Conservation (phyloP, 1,140 invertebrate genomes). For the Drosophila nebulosa region DNA sequence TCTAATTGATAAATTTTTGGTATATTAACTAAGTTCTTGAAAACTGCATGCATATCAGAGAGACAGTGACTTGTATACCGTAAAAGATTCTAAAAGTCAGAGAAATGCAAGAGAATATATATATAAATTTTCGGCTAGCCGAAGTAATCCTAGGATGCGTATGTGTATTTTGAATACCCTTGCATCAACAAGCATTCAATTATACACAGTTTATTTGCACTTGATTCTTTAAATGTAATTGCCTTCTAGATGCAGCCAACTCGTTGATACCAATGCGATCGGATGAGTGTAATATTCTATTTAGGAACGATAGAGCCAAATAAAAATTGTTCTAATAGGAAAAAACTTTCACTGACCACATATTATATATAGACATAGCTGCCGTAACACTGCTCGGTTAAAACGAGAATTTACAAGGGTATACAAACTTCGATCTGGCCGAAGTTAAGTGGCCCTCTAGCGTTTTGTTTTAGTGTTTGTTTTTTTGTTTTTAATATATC, state of each 20-base stretch:
- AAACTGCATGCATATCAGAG: neutral
- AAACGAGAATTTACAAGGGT: neutral
- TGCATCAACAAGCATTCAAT: neutral
- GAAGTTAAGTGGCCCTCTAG: neutral
- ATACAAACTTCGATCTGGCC: neutral
- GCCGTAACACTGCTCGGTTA: neutral
- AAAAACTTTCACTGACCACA: neutral
- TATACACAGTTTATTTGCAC: too few species aligned
- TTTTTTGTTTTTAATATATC: conserved; percentile 33
- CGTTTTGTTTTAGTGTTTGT: neutral
- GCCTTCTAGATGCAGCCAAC: neutral
- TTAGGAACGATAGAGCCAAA: conserved; percentile 10
- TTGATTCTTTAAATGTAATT: too few species aligned
- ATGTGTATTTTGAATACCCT: neutral
- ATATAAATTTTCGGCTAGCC: neutral
- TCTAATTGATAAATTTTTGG: neutral
- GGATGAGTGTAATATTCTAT: neutral
- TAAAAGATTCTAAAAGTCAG: neutral
- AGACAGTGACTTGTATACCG: neutral
- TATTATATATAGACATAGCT: neutral
- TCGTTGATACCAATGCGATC: neutral
- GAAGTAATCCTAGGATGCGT: neutral
- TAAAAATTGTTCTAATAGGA: conserved; percentile 22
- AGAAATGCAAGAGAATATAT: neutral
- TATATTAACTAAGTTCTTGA: neutral